Evolutionary conservation across 1,140 invertebrate genomes (phyloP).

Genomic region (Meteorus sp.): DNA sequence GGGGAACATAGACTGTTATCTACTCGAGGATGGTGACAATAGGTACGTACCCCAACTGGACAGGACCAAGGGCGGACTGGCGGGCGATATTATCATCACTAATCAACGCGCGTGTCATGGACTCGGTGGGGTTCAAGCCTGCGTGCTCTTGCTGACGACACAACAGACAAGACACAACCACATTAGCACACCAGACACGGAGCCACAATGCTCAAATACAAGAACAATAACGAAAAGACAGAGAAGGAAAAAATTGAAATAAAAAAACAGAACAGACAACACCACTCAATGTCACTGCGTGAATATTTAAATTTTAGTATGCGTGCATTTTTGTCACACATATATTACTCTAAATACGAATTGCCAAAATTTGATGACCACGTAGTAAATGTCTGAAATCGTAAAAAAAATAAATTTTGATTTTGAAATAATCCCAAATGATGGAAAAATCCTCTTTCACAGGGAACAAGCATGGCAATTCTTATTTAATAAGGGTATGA

Average conservation of each 20-base stretch:
- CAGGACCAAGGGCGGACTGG: slow-evolving; percentile 78
- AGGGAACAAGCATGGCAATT: slow-evolving; percentile 52
- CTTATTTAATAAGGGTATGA: slow-evolving; percentile 46
- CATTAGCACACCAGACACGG: slow-evolving; percentile 62
- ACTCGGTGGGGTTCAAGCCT: slow-evolving; percentile 85
- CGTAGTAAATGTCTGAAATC: slow-evolving; percentile 19
- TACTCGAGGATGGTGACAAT: slow-evolving; percentile 40
- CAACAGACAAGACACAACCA: slow-evolving; percentile 68
- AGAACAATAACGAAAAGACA: slow-evolving; percentile 15
- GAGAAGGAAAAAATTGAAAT: slow-evolving; percentile 16
- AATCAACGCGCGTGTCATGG: slow-evolving; percentile 88
- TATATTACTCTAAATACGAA: slow-evolving; percentile 44
- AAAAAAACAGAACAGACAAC: slow-evolving; percentile 33
- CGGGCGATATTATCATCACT: slow-evolving; percentile 83
- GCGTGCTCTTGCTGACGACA: slow-evolving; percentile 81
- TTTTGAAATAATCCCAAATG: too few species aligned
- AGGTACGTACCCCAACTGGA: slow-evolving; percentile 88
- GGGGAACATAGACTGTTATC: slow-evolving; percentile 20
- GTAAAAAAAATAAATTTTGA: slow-evolving; percentile 19
- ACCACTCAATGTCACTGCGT: slow-evolving; percentile 38
- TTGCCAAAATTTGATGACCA: too few species aligned
- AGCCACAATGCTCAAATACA: slow-evolving; percentile 48
- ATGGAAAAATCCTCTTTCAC: too few species aligned
- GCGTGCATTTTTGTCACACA: slow-evolving; percentile 36
- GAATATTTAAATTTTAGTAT: slow-evolving; percentile 30